Base-by-base conservation (phyloP, 2,113 vertebrate species). In the Campylomormyrus tamandua region DNA sequence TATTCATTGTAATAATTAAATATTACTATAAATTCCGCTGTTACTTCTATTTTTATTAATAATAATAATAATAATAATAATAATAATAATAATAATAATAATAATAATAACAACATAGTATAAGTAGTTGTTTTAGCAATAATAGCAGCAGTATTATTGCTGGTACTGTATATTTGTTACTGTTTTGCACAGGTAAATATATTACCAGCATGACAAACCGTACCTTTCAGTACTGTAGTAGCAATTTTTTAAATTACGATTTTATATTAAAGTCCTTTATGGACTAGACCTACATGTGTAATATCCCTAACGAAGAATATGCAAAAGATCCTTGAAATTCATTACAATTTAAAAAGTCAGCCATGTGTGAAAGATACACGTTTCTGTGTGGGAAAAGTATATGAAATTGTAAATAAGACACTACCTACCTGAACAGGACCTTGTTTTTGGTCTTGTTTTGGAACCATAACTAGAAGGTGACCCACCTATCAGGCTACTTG, bases 381-480 rank as follows among this genome's bases (percentile, higher is more conserved):
- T 84, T 11, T 24, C 19, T 24, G 39, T 8, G 45, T 48, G 6
- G 77, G 9, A 84, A 90, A 91, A 93, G 93, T 92, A 94, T 92
- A 94, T 94, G 90, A 95, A 93, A 93, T 94, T 92, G 92, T 93
- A 95, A 96, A 93, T 95, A 96, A 96, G 96, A 93, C 95, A 92
- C 96, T 93, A 94, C 98, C 97, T 99, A 99, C 98, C 98, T 99
- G 98, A 99, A 97, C 97, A 98, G 93, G 98, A 99, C 94, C 98
- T 96, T 90, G 98, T 97, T 97, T 99, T 99, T 90, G 98, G 98
- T 96, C 98, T 97, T 90, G 98, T 98, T 96, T 99, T 99, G 95
- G 98, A 98, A 91, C 97, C 97, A 94, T 99, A 99, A 88, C 97
- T 97, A 66, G 98, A 98, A 89, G 98, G 97, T 88, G 98, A 99